Base-by-base conservation (phyloP, 2,888 invertebrate genomes). In the Pseudococcus longispinus region DNA sequence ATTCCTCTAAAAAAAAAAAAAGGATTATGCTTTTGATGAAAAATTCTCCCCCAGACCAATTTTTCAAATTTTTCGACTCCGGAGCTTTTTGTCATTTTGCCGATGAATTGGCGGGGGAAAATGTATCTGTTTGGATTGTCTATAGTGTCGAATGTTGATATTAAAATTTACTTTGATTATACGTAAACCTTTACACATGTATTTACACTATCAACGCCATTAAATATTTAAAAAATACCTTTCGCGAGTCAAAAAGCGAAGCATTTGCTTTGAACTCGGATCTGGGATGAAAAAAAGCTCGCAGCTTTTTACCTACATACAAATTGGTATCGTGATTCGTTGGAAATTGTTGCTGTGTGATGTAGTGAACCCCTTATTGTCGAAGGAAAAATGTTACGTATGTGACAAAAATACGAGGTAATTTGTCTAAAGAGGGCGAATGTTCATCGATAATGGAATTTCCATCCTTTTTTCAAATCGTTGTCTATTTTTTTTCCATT, bases 171-270 rank as follows among this genome's bases (percentile, higher is more conserved):
- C 29, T 20, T 70, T 70, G 29, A 29, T 70, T 70, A 18, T 5
- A 70, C 23, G 23, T 18, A 70, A 70, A 70, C 29, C 29, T 70
- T 70, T 29, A 29, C 70, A 29, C 29, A 4, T 70, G 15, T 20
- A 70, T 9, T 37, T 37, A 37, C 37, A 2, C 26, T 8, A 55
- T 55, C 6, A 60, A 9, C 23, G 3, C 29, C 15, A 15, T 70
- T 70, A 70, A 70, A 70, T 70, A 70, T 70, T 70, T 29, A 70
- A 29, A 70, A n/a, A 29, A 70, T 29, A 29, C 32, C 70, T 70
- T 29, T 70, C 29, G 15, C 70, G 15, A 70, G 26, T 29, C 70
- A 70, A 29, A 70, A 70, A 70, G 70, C 29, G 18, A 70, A 2
- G 29, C 15, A 70, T 29, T 70, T 29, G 15, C 70, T 70, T 70